Evolutionary conservation across 1,140 invertebrate species (phyloP).

Genomic region (Charaxes varanes): DNA sequence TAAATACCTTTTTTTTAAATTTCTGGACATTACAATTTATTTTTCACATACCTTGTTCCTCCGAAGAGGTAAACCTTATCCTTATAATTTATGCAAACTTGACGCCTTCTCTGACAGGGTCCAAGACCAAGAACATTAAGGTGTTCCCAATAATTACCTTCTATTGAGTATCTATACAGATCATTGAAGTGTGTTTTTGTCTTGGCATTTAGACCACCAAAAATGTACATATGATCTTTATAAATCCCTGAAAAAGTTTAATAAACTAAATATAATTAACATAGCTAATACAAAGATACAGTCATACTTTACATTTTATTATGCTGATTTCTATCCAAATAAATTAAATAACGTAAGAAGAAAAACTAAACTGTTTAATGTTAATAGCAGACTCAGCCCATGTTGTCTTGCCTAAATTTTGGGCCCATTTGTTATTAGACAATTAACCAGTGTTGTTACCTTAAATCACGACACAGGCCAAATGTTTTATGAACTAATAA

Average conservation of each 20-base stretch:
- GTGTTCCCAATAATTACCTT: conserved; percentile 77
- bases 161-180: conserved; percentile 82
- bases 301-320: too few species aligned
- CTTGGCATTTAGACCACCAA: conserved; percentile 90
- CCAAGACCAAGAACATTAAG: conserved; percentile 75
- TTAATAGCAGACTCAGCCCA: too few species aligned
- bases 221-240: conserved; percentile 85
- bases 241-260: conserved; percentile 76
- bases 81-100: conserved; percentile 84
- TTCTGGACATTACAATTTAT: too few species aligned
- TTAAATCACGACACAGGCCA: too few species aligned
- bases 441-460: too few species aligned
- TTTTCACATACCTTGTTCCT: conserved; percentile 91
- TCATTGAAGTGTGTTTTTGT: conserved; percentile 87
- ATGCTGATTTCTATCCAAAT: too few species aligned
- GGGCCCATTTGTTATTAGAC: too few species aligned
- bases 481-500: too few species aligned
- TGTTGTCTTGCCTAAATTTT: too few species aligned
- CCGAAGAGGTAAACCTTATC: conserved; percentile 88
- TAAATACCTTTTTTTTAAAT: too few species aligned
- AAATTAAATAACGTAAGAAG: too few species aligned
- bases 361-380: too few species aligned
- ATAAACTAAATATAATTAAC: background rate
- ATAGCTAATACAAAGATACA: background rate
- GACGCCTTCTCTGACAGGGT: conserved; percentile 84